These are phyloP conservation scores for Heliangelus exortis DNA, from an alignment of 2,797 vertebrate species.

Conservation along the genomic window DNA sequence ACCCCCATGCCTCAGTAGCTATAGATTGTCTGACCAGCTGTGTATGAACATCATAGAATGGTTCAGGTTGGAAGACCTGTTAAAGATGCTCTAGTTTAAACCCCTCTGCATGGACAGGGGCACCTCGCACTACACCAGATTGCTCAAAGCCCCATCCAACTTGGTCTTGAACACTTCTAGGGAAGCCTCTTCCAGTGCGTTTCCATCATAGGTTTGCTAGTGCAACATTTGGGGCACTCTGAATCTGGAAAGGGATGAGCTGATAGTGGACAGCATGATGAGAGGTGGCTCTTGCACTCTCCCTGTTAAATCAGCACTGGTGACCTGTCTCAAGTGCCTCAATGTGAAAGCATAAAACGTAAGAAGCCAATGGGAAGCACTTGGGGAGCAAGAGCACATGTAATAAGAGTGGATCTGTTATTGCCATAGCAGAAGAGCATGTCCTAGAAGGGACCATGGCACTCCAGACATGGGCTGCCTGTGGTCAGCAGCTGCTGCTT, in stretches of 20 bases:
- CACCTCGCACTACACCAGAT: no score
- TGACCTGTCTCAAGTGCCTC: not conserved
- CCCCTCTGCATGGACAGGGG: no score
- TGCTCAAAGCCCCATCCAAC: no score
- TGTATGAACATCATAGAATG: no score
- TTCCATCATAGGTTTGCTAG: not conserved
- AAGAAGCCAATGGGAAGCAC: not conserved
- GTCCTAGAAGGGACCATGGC: not conserved
- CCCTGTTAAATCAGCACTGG: not conserved
- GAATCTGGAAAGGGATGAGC: not conserved
- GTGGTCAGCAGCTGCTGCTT: not conserved
- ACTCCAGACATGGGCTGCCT: not conserved
- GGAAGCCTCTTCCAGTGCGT: no score
- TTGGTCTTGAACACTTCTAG: no score
- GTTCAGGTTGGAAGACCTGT: no score
- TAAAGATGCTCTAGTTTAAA: no score
- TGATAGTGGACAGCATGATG: not conserved
- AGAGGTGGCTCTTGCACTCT: not conserved
- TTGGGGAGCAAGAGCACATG: not conserved
- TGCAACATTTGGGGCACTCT: not conserved
- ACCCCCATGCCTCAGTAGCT: not conserved
- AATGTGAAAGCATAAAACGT: not conserved
- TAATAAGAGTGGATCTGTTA: not conserved
- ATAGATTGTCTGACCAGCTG: not conserved
- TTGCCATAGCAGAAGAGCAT: not conserved